Evolutionary conservation across 2,113 vertebrate genomes (phyloP).

Genomic region (Cercocebus atys): DNA sequence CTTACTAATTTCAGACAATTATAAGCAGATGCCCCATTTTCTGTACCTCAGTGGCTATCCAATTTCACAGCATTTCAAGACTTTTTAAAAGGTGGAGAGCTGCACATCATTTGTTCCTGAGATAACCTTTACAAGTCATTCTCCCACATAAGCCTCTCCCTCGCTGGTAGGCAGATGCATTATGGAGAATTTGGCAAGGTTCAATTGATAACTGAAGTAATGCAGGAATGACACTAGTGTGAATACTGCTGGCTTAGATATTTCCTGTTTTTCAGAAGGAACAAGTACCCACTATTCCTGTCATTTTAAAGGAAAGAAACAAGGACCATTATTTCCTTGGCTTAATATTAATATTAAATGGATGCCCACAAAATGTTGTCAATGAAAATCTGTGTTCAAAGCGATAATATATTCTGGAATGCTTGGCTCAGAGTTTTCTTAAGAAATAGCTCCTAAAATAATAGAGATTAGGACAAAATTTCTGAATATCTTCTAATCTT

Average conservation of each 20-base stretch:
- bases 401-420: constrained; percentile 69
- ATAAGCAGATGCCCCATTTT: not conserved
- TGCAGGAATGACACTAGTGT: constrained; percentile 73
- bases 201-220: constrained; percentile 74
- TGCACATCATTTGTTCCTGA: constrained; percentile 1
- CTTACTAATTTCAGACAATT: constrained; percentile 38
- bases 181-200: constrained; percentile 73
- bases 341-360: constrained; percentile 77
- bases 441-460: constrained; percentile 63
- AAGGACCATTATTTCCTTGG: constrained; percentile 76
- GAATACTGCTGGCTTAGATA: constrained; percentile 76
- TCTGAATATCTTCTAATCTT: constrained; percentile 23
- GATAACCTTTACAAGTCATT: constrained; percentile 62
- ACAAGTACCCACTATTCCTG: constrained; percentile 80
- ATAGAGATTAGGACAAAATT: constrained; percentile 49
- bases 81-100: constrained; percentile 19
- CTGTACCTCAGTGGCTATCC: not conserved
- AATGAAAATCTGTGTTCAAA: constrained; percentile 74
- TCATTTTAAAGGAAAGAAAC: constrained; percentile 76
- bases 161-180: constrained; percentile 67
- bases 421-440: constrained; percentile 55
- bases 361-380: constrained; percentile 72
- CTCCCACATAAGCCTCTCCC: constrained; percentile 51
- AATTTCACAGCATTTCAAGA: not conserved
- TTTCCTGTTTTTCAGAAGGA: constrained; percentile 80